Base-by-base conservation (phyloP, 2,113 vertebrate genomes). In the Tretioscincus oriximinensis region DNA sequence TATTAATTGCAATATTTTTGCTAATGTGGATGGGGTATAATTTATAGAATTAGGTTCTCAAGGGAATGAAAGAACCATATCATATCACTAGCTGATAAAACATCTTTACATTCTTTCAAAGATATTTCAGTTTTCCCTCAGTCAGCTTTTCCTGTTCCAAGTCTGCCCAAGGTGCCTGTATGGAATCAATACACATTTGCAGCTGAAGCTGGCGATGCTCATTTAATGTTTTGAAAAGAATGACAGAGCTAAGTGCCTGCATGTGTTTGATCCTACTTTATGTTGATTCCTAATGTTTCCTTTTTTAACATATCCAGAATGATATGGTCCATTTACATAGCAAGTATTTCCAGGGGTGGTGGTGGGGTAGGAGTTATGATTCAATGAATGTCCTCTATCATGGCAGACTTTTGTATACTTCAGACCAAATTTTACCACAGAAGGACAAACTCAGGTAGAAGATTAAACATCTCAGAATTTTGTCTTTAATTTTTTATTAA, bases 211-310 rank as follows among this genome's bases (percentile, higher is more conserved):
- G 61, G 8, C 71, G 51, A 54, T 16, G n/a, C n/a, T 54, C 47
- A 73, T 58, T 73, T 74, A 75, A 26, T 0, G 7, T 54, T 24
- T 75, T 51, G 54, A 11, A 6, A 85, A 81, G 9, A 29, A 65
- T 5, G 74, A 0, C 1, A 70, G 10, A 63, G 60, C 47, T 77
- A 81, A 78, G n/a, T 85, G 10, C 1, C 20, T 29, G 2, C 9
- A 29, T 14, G 26, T 77, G 2, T 0, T 21, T 60, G 58, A 20
- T 64, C 77, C 9, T 64, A 76, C 14, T n/a, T 60, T 75, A 67
- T 0, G 0, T 54, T 1, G 26, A 4, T 35, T 6, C 0, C 0
- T 58, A 76, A 73, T 8, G 22, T 7, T 51, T 66, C 41, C 18
- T 41, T 6, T 51, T 79, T 81, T 61, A 49, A 70, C 64, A 72